Percentiles rank a stretch among this genome's conserved stretches.
Conservation (phyloP, 2,113 vertebrate species). For the Mormoops blainvillei region DNA sequence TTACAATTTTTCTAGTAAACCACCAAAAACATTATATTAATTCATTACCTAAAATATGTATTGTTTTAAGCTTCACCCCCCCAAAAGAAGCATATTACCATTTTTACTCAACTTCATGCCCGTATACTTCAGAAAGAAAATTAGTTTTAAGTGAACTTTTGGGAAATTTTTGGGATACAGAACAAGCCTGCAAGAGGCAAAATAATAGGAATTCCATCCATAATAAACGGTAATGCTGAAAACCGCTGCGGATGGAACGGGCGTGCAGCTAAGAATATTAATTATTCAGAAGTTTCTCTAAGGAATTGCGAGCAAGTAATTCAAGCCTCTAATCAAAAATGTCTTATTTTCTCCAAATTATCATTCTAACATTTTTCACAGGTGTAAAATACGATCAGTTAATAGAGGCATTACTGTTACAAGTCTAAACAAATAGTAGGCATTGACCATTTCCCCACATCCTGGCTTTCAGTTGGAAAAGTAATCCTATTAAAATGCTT, state of each 20-base stretch:
- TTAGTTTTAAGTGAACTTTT: not conserved
- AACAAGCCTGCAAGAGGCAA: not conserved
- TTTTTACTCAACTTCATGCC: not conserved
- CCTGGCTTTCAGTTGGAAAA: not conserved
- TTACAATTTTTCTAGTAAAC: not conserved
- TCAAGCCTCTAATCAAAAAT: not conserved
- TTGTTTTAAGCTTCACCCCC: not conserved
- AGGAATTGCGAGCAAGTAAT: not conserved
- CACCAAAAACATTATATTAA: not conserved
- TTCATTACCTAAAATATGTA: not conserved
- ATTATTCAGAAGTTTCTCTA: not conserved
- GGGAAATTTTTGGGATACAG: not conserved
- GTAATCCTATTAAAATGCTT: not conserved
- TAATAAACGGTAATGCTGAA: not conserved
- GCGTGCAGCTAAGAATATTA: not conserved
- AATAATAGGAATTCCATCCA: not conserved
- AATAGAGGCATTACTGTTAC: not conserved
- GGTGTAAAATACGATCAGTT: not conserved
- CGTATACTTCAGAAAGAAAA: not conserved
- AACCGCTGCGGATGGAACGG: not conserved
- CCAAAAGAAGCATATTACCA: not conserved
- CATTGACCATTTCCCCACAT: not conserved
- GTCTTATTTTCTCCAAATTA: not conserved
- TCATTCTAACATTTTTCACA: not conserved
- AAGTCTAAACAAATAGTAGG: not conserved